These are phyloP conservation scores for Tetramorium bicarinatum DNA, from an alignment of 2,888 invertebrate species.

Conservation along the genomic window DNA sequence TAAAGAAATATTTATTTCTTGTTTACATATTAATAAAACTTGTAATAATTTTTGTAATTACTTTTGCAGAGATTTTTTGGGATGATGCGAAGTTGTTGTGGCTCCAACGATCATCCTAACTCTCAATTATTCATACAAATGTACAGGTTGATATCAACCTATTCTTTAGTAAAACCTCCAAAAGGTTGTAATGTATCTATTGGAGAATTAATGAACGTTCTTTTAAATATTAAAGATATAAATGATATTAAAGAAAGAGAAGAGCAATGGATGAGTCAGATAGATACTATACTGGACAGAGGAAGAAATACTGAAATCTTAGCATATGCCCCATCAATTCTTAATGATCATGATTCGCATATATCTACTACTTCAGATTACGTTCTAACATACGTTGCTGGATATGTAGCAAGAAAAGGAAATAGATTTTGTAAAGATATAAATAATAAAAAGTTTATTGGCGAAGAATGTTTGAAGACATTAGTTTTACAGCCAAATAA, in stretches of 20 bases:
- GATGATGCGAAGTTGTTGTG: slow-evolving; percentile 12
- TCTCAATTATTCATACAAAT: slow-evolving; percentile 24
- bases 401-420: slow-evolving; percentile 9
- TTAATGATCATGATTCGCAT: slow-evolving; percentile 4
- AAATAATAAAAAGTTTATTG: not conserved
- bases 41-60: not conserved
- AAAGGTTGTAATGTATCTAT: not conserved
- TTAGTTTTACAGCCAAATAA: not conserved
- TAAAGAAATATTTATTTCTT: too few species aligned
- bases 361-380: slow-evolving; percentile 7
- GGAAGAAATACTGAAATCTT: not conserved
- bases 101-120: not conserved
- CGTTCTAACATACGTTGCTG: not conserved
- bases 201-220: not conserved
- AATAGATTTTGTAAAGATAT: not conserved
- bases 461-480: not conserved
- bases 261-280: not conserved
- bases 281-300: not conserved
- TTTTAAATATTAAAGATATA: slow-evolving; percentile 18
- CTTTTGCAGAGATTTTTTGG: slow-evolving; percentile 14
- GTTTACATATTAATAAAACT: not conserved
- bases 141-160: not conserved
- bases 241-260: not conserved
- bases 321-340: not conserved
- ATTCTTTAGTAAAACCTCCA: not conserved